These are phyloP conservation scores for Leptinotarsa texana DNA, from an alignment of 1,140 invertebrate genomes.

Conservation along the genomic window DNA sequence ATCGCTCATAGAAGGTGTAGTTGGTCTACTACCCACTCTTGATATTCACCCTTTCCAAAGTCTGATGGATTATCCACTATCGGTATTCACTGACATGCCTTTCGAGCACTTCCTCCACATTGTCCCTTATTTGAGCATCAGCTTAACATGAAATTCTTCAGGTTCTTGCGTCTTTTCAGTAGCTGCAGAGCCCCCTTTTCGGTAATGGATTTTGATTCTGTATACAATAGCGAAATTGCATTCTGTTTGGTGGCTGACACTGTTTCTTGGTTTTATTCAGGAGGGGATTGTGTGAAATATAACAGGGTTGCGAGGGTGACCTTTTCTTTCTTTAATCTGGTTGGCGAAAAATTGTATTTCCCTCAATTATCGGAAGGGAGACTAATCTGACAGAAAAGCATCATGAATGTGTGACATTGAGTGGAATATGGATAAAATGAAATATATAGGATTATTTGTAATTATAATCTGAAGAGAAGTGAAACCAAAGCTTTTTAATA, in stretches of 20 bases:
- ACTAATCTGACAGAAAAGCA: too few relatives aligned
- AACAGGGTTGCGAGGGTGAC: not conserved
- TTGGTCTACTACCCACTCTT: not conserved
- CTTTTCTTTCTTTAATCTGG: too few relatives aligned
- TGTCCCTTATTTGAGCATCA: slow-evolving; percentile 46
- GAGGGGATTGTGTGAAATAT: slow-evolving; percentile 33
- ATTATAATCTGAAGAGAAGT: too few relatives aligned
- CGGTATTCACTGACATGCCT: slow-evolving; percentile 51
- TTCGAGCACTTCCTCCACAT: slow-evolving; percentile 39
- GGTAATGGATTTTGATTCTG: slow-evolving; percentile 55
- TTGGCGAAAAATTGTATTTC: too few relatives aligned
- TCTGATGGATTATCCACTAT: slow-evolving; percentile 51
- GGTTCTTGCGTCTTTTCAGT: slow-evolving; percentile 35
- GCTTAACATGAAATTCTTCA: slow-evolving; percentile 46
- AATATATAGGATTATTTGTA: too few relatives aligned
- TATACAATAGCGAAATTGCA: slow-evolving; percentile 50
- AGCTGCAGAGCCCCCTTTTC: slow-evolving; percentile 25
- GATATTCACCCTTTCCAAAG: not conserved
- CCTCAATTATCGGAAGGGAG: too few relatives aligned
- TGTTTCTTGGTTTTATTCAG: slow-evolving; percentile 41
- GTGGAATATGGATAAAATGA: too few relatives aligned
- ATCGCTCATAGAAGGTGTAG: too few relatives aligned
- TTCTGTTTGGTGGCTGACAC: slow-evolving; percentile 44
- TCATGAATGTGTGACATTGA: too few relatives aligned
- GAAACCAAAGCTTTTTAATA: too few relatives aligned